Conservation (phyloP, 2,113 vertebrate species). For the Lampris incognitus region DNA sequence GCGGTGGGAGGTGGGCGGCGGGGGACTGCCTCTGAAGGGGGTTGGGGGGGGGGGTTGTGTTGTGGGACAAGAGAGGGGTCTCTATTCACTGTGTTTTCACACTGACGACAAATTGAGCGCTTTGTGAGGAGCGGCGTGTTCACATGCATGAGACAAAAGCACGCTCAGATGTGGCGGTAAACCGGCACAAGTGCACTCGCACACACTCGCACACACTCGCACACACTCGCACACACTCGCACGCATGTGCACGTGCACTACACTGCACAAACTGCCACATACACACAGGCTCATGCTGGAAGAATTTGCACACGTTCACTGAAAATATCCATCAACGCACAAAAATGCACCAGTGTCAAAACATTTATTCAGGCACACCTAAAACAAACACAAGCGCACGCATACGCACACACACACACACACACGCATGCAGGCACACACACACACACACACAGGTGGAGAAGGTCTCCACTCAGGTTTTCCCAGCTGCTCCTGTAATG, state of each 20-base stretch:
- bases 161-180: not conserved
- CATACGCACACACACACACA: constrained; percentile 50
- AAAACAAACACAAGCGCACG: constrained; percentile 4
- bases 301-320: constrained; percentile 51
- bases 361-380: no score
- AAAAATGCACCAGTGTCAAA: no score
- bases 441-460: constrained; percentile 28
- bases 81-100: constrained; percentile 66
- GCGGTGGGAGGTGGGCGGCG: not conserved
- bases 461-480: constrained; percentile 9
- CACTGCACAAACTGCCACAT: constrained; percentile 15
- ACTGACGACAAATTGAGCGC: constrained; percentile 51
- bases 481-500: constrained; percentile 77
- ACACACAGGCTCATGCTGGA: constrained; percentile 29
- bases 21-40: constrained; percentile 29
- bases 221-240: constrained; percentile 16
- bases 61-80: constrained; percentile 56
- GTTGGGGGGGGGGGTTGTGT: constrained; percentile 44
- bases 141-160: constrained; percentile 47
- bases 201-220: constrained; percentile 47
- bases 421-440: constrained; percentile 34
- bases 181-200: not conserved
- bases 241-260: constrained; percentile 7
- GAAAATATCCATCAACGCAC: not conserved
- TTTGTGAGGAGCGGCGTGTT: constrained; percentile 25